Percentiles rank a stretch among this genome's conserved stretches.
Conservation (phyloP, 2,113 vertebrate species). For the Philantomba maxwellii region DNA sequence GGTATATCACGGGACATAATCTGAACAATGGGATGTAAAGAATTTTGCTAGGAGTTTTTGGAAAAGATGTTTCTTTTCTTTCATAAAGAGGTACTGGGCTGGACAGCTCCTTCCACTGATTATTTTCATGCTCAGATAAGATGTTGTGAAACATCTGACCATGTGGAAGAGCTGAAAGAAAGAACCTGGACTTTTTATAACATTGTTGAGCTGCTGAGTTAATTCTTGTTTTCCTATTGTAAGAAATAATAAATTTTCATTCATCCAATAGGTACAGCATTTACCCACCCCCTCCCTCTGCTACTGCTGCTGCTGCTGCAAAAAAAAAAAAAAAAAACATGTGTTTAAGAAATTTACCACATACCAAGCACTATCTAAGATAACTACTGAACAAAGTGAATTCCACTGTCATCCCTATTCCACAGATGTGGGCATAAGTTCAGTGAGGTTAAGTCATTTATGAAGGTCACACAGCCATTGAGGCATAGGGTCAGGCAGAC, state of each 20-base stretch:
- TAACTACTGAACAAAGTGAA: neutral
- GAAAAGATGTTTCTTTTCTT: neutral
- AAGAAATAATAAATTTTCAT: neutral
- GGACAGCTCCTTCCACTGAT: neutral
- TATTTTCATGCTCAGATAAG: neutral
- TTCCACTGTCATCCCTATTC: neutral
- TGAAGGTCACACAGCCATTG: neutral
- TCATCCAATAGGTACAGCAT: neutral
- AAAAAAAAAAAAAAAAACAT: neutral
- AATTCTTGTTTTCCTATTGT: neutral
- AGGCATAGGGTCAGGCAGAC: neutral
- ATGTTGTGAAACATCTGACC: neutral
- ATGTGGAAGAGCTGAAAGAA: neutral
- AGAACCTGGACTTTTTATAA: neutral
- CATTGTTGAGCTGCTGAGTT: neutral
- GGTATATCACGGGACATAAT: neutral
- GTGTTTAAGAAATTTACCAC: neutral
- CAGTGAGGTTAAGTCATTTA: neutral
- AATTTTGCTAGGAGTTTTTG: neutral
- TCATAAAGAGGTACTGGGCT: neutral
- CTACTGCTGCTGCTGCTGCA: no score
- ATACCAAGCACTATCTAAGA: neutral
- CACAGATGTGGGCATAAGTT: neutral
- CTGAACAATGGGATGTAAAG: neutral
- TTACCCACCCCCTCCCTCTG: neutral